Evolutionary conservation across 2,888 invertebrate species (phyloP).

Genomic region (Metallyticus violacea): DNA sequence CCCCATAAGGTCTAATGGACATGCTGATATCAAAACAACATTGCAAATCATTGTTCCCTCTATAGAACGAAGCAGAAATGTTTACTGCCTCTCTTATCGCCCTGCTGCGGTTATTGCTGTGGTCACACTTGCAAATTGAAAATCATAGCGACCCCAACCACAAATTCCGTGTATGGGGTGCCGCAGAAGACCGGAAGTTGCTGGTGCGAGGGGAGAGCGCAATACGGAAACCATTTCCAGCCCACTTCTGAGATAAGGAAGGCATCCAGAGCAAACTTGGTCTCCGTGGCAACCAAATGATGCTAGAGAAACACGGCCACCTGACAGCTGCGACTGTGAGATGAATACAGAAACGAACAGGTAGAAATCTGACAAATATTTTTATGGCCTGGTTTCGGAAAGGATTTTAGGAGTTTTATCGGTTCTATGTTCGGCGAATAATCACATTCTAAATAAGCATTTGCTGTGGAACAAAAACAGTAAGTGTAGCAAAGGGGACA

Average conservation of each 20-base stretch:
- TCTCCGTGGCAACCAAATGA: not conserved
- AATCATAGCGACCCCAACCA: not conserved
- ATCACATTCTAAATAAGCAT: too few relatives aligned
- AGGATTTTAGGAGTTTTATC: too few relatives aligned
- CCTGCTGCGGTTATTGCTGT: too few relatives aligned
- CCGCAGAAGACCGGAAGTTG: not conserved
- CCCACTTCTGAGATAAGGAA: not conserved
- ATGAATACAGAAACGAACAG: too few relatives aligned
- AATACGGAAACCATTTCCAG: not conserved
- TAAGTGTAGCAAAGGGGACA: too few relatives aligned
- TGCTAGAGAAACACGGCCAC: too few relatives aligned
- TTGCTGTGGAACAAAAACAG: too few relatives aligned
- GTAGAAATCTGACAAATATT: too few relatives aligned
- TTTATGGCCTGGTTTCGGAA: too few relatives aligned
- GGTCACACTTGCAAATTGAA: constrained; percentile 7
- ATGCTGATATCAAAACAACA: not conserved
- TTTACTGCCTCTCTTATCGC: not conserved
- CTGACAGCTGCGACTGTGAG: too few relatives aligned
- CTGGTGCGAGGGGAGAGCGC: not conserved
- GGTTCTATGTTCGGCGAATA: too few relatives aligned
- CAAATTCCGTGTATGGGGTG: not conserved
- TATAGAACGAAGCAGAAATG: not conserved
- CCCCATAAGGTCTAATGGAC: too few relatives aligned
- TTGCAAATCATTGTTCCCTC: not conserved
- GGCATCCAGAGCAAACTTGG: not conserved